phyloP scores from a whole-genome alignment of 2,797 vertebrate species.

The Girardinus metallicus region DNA sequence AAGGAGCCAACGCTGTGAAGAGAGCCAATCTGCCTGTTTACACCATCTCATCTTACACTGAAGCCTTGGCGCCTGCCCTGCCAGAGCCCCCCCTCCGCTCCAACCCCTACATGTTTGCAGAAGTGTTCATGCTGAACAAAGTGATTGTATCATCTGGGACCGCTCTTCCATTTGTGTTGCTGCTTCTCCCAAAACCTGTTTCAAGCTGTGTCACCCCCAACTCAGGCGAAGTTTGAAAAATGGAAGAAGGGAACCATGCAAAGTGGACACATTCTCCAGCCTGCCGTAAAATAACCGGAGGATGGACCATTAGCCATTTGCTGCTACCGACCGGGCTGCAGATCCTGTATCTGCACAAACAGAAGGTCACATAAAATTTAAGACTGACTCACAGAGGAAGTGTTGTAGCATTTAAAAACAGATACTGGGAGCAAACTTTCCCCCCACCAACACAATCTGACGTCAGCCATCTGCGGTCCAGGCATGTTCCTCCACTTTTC shows the following conservation, averaged over 20 bases:
- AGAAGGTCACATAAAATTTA: slow-evolving; percentile 71
- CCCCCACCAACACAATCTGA: slow-evolving; percentile 19
- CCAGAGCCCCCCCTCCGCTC: slow-evolving; percentile 18
- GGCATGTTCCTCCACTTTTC: slow-evolving; percentile 69
- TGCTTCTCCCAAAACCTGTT: slow-evolving; percentile 67
- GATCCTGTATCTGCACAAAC: slow-evolving; percentile 71
- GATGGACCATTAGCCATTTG: slow-evolving; percentile 79
- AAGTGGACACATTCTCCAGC: slow-evolving; percentile 80
- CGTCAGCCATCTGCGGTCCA: slow-evolving; percentile 49
- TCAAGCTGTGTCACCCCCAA: slow-evolving; percentile 74
- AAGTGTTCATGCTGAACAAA: slow-evolving; percentile 78
- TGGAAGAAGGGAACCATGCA: slow-evolving; percentile 79
- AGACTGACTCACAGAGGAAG: slow-evolving; percentile 30
- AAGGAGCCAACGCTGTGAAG: slow-evolving; percentile 60
- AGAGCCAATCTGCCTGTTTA: slow-evolving; percentile 74
- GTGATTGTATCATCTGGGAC: slow-evolving; percentile 79
- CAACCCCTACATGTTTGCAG: slow-evolving; percentile 66
- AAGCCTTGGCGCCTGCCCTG: slow-evolving; percentile 55
- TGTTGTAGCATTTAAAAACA: slow-evolving; percentile 18
- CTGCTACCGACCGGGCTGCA: slow-evolving; percentile 61
- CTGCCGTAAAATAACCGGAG: slow-evolving; percentile 79
- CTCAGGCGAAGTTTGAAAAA: slow-evolving; percentile 75
- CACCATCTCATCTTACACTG: slow-evolving; percentile 70
- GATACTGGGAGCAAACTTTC: background rate
- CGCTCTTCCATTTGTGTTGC: slow-evolving; percentile 71